Evolutionary conservation across 2,888 invertebrate genomes (phyloP).

Genomic region (Creontiades dilutus): DNA sequence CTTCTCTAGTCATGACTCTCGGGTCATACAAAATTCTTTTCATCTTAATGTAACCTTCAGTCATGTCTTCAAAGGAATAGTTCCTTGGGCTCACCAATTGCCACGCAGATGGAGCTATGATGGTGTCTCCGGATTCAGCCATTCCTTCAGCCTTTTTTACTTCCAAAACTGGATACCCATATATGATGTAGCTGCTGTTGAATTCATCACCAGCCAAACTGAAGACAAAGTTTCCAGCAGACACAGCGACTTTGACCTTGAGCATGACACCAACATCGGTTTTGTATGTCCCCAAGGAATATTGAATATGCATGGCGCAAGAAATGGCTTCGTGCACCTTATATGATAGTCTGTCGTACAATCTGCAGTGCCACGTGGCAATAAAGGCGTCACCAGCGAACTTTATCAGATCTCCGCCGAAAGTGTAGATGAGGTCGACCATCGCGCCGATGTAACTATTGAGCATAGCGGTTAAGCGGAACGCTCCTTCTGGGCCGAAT

Average conservation of each 20-base stretch:
- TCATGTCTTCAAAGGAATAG: constrained; percentile 69
- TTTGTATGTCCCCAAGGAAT: constrained; percentile 79
- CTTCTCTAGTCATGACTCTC: constrained; percentile 70
- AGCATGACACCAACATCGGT: constrained; percentile 80
- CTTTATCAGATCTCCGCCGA: constrained; percentile 83
- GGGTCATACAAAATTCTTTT: constrained; percentile 74
- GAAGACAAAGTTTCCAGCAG: constrained; percentile 82
- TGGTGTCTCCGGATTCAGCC: constrained; percentile 81
- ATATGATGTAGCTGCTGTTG: constrained; percentile 81
- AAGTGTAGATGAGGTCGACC: constrained; percentile 82
- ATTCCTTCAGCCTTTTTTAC: constrained; percentile 80
- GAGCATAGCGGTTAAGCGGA: constrained; percentile 83
- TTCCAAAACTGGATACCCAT: constrained; percentile 81
- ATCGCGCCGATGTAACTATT: constrained; percentile 84
- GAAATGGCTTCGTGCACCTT: constrained; percentile 81
- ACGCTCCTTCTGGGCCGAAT: constrained; percentile 84
- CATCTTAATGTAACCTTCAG: constrained; percentile 72
- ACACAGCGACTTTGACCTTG: constrained; percentile 81
- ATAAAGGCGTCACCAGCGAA: constrained; percentile 83
- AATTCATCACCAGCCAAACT: constrained; percentile 81
- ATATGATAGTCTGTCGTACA: constrained; percentile 79
- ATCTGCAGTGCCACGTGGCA: constrained; percentile 82
- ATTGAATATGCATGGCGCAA: constrained; percentile 82
- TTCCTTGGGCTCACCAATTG: constrained; percentile 79
- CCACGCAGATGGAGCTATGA: constrained; percentile 81